Base-by-base conservation (phyloP, 2,113 vertebrate species). In the Forbesichthys papilliferus region DNA sequence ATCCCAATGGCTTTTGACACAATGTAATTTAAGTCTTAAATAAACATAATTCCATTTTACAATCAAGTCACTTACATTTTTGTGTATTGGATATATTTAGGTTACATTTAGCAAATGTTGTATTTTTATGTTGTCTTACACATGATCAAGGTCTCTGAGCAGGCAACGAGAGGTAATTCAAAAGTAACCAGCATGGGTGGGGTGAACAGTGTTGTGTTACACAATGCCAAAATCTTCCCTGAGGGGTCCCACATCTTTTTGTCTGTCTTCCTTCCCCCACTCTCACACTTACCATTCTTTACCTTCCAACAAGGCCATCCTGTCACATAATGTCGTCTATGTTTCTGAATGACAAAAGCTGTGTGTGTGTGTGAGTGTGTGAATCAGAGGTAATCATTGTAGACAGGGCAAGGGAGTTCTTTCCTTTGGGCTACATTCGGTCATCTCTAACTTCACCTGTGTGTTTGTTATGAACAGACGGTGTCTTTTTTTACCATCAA, bases 121-220 rank as follows among this genome's bases (percentile, higher is more conserved):
- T 60, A 14, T 62, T 60, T 8, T 49, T 46, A 13, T 60, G 62
- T 74, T 20, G 64, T 64, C 75, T 83, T 65, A 46, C 55, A 53
- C 52, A 4, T 1, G 34, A 9, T 61, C 33, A 13, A 0, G 42
- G 57, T 60, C 53, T 66, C 47, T 64, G 12, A 69, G 71, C 61
- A 34, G 49, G 79, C 55, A 79, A 66, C 14, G 68, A 73, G 66
- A 54, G 69, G 64, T 72, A 73, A 63, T 80, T 86, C 82, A 74
- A 86, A 85, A 83, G 69, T 73, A 76, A 85, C 88, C 69, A 80
- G 61, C 64, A 58, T 77, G 88, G 90, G 90, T 87, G 90, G 87
- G 83, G 86, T 84, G 75, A 69, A 73, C 27, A 60, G 73, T 83
- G 78, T 89, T 87, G 73, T 75, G 61, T 90, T 89, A 87, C 90